These are phyloP conservation scores for Cydia pomonella DNA, from an alignment of 1,140 invertebrate genomes.

Conservation along the genomic window DNA sequence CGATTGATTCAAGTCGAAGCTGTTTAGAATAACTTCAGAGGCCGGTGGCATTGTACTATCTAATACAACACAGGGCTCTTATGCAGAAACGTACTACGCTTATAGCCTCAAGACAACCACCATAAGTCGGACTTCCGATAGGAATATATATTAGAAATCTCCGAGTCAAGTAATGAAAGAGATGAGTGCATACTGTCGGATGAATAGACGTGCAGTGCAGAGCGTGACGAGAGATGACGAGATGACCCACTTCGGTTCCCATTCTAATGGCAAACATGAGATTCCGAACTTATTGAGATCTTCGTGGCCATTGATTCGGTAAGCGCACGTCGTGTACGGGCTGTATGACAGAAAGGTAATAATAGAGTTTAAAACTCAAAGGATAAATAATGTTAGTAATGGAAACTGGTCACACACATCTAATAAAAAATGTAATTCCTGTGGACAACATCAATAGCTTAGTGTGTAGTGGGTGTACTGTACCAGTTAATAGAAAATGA, in stretches of 20 bases:
- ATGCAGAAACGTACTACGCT: not conserved
- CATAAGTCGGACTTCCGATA: not conserved
- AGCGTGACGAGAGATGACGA: constrained; percentile 21
- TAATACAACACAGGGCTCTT: not conserved
- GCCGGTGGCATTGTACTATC: not conserved
- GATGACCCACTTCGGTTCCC: constrained; percentile 28
- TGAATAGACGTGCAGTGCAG: constrained; percentile 3
- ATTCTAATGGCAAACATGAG: constrained; percentile 7
- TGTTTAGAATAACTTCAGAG: not conserved
- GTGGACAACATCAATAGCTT: too few relatives aligned
- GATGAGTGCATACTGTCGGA: not conserved
- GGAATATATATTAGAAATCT: not conserved
- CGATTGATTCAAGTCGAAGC: not conserved
- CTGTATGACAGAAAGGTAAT: not conserved
- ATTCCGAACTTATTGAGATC: constrained; percentile 24
- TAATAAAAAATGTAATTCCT: too few relatives aligned
- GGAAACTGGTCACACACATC: too few relatives aligned
- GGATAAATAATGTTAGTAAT: too few relatives aligned
- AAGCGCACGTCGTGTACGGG: not conserved
- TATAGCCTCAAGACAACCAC: not conserved
- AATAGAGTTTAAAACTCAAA: not conserved
- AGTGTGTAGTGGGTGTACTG: too few relatives aligned
- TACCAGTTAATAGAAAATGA: too few relatives aligned
- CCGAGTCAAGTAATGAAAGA: not conserved
- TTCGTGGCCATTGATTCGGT: not conserved